phyloP scores from a whole-genome alignment of 2,797 vertebrate genomes.

The Sylvilagus floridanus region DNA sequence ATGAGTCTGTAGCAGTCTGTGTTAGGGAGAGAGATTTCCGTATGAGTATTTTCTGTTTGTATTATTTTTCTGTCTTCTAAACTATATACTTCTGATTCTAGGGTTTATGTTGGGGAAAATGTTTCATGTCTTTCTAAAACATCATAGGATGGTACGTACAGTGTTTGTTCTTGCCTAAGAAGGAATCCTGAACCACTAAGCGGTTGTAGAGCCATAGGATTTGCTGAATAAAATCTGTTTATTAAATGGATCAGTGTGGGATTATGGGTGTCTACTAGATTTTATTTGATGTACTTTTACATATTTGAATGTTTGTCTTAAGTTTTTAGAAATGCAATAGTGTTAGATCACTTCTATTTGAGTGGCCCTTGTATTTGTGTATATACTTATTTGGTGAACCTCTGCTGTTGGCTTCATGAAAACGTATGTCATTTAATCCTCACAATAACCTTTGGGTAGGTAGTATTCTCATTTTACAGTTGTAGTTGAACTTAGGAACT shows the following conservation, averaged over 20 bases:
- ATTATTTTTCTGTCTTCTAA: neutral
- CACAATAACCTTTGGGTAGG: neutral
- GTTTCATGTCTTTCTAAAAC: constrained; percentile 33
- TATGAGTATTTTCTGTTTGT: neutral
- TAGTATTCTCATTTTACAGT: constrained; percentile 57
- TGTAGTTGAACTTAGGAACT: constrained; percentile 26
- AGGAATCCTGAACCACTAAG: constrained; percentile 17
- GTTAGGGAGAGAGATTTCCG: neutral
- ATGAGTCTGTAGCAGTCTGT: neutral
- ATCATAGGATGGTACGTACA: neutral
- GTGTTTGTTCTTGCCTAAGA: constrained; percentile 47
- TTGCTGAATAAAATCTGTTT: constrained; percentile 21
- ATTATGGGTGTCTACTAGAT: constrained; percentile 17
- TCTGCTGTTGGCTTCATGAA: constrained; percentile 2
- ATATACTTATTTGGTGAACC: constrained; percentile 43
- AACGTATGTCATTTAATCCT: constrained; percentile 43
- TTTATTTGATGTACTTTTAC: constrained; percentile 37
- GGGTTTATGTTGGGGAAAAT: constrained; percentile 6
- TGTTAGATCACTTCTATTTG: constrained; percentile 40
- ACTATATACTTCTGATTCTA: neutral
- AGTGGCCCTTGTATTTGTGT: neutral
- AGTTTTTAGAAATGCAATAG: constrained; percentile 16
- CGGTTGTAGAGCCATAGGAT: neutral
- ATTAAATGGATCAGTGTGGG: constrained; percentile 41
- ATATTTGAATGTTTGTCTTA: constrained; percentile 31